Evolutionary conservation across 2,888 invertebrate species (phyloP), one percentile per base, ranked within the genome.

Genomic region (Adelphocoris suturalis): DNA sequence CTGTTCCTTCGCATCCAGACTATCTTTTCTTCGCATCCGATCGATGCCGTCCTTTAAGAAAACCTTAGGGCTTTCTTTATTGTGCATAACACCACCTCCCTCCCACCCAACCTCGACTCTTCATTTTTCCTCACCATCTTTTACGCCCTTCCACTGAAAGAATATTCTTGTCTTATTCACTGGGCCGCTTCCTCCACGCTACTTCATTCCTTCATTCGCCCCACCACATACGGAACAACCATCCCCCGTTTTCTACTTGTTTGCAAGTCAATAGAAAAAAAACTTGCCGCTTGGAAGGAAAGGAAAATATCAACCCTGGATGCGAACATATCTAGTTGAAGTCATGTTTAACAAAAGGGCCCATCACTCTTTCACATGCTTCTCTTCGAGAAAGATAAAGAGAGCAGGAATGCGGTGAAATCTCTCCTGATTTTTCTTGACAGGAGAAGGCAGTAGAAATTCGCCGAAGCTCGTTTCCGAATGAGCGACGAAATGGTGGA

Each of bases 321-420:
- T 28, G 57, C 85, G 37, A 48, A 85, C 37, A 37, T 84, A 48
- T 57, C 52, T 37, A 85, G 85, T 85, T 85, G 85, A 85, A 85
- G 57, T 85, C 85, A 85, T 85, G 85, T 85, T 85, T 85, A 85
- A 85, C 85, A 85, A 85, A 85, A 85, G 85, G 85, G 85, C 57
- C 84, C 85, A 85, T 85, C 85, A 85, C 85, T 85, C 85, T 85
- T 85, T 82, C 19, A 52, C 5, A 52, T 52, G 52, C 16, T 52
- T 14, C 52, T 16, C 16, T 14, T 16, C 52, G 52, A 13, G 13
- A 23, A 23, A 12, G 68, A 23, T 23, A n/a, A 23, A 12, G 3
- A 61, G 61, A 61, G 19, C n/a, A 61, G 3, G 19, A 61, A 7
- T 37, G 68, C n/a, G 68, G 23, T 13, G 68, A 68, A 23, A 23